Evolutionary conservation across 2,797 vertebrate genomes (phyloP), one percentile per base, ranked within the genome.

Genomic region (Sebastes oblongus): DNA sequence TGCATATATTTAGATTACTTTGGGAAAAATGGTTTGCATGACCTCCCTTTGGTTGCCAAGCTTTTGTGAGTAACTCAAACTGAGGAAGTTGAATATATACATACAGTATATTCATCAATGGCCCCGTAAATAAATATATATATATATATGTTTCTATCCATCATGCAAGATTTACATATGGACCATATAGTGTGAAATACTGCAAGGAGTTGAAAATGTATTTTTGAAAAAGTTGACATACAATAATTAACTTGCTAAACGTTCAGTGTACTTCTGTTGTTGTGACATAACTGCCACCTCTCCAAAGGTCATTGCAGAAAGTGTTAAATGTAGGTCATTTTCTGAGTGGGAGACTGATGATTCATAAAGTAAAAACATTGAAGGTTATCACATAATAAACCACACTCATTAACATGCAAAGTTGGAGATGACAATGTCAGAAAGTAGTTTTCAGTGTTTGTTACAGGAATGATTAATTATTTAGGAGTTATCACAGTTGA

Each of bases 281-380:
- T 60, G 55, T 60, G 54, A 73, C 36, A 34, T 22, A 36, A 16
- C 58, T 72, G 9, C 4, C 8, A 24, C 9, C 16, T 80, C 12
- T 64, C 68, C 32, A 75, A 68, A 78, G 39, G 56, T 77, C 52
- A 34, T 16, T 30, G 14, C 7, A 68, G 39, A 65, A 39, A 60
- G 54, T 20, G 29, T 60, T 30, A 14, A 18, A 32, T 34, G 10
- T 13, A 30, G 14, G 32, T 22, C 1, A 36, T 61, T 50, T 22
- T 30, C 52, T 72, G 34, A 30, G 70, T 81, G 34, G 75, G 65
- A 54, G 65, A 72, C 6, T 24, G 60, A 73, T 72, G 62, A 81
- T 20, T 88, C 58, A 84, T 42, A 14, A 30, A 29, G 25, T 73
- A 25, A 55, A 59, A 69, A 25, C n/a, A 72, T 74, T 66, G 54